A percentile compares a stretch with the other conserved stretches of the same genome.
Conservation (phyloP, 1,140 invertebrate genomes). For the Brachionus angularis region DNA sequence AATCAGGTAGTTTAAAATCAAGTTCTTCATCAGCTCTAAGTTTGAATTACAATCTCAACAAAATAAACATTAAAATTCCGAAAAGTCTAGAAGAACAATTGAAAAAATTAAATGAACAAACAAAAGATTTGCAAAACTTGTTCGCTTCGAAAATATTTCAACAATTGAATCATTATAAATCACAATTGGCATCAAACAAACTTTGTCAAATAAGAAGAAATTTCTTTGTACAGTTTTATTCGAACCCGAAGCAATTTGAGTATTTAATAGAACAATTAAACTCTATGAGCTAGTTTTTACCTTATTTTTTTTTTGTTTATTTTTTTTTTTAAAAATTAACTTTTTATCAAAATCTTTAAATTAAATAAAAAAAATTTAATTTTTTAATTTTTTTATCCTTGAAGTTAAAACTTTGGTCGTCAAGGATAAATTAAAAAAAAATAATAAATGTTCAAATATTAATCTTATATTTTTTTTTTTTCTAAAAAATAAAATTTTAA, state of each 20-base stretch:
- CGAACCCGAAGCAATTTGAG: slow-evolving; percentile 32
- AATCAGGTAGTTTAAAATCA: too few species aligned
- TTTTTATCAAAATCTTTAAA: background rate
- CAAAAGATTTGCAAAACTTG: slow-evolving; percentile 19
- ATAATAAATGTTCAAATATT: too few species aligned
- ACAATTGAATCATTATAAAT: background rate
- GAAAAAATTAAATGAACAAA: slow-evolving; percentile 1
- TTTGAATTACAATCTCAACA: slow-evolving; percentile 19
- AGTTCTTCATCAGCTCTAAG: background rate
- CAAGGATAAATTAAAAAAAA: background rate
- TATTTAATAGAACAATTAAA: slow-evolving; percentile 23
- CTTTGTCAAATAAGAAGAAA: background rate
- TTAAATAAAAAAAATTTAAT: slow-evolving; percentile 3
- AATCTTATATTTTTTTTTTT: too few species aligned
- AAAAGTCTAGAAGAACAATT: background rate
- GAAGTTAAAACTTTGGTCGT: background rate
- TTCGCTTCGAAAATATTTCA: slow-evolving; percentile 11
- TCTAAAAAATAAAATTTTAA: too few species aligned
- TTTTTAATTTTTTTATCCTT: background rate
- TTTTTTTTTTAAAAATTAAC: background rate
- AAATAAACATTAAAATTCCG: slow-evolving; percentile 8
- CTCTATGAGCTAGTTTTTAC: background rate
- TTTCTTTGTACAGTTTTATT: slow-evolving; percentile 42
- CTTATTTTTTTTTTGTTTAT: slow-evolving; percentile 6
- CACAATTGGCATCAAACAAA: background rate